phyloP scores from a whole-genome alignment of 2,888 invertebrate species.

The Thyatira batis region DNA sequence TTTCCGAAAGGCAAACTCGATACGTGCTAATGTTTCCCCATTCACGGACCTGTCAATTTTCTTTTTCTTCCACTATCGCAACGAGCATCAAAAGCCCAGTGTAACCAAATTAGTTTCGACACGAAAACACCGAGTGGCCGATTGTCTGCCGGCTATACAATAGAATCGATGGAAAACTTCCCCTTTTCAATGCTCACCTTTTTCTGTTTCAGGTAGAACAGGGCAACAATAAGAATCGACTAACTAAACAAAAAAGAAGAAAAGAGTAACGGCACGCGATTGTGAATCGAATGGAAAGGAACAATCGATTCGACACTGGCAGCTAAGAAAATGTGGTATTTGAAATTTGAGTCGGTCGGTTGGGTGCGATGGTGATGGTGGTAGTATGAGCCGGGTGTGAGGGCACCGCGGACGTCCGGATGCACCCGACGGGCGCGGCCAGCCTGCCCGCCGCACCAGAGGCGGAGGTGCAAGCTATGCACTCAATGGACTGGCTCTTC shows the following conservation, averaged over 20 bases:
- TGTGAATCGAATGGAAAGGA: constrained; percentile 46
- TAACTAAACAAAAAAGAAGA: constrained; percentile 35
- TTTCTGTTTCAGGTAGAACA: constrained; percentile 73
- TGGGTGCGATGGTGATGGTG: constrained; percentile 40
- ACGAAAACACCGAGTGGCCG: constrained; percentile 72
- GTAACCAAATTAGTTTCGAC: constrained; percentile 80
- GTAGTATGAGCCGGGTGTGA: constrained; percentile 67
- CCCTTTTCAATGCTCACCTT: constrained; percentile 66
- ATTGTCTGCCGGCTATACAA: constrained; percentile 68
- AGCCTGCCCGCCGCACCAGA: constrained; percentile 90
- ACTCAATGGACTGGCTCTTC: constrained; percentile 98
- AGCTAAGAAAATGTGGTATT: constrained; percentile 42
- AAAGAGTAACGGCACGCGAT: constrained; percentile 46
- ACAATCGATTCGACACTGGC: constrained; percentile 53
- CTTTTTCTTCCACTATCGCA: constrained; percentile 68
- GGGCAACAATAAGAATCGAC: constrained; percentile 60
- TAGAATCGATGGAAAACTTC: constrained; percentile 71
- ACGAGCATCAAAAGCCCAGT: constrained; percentile 57
- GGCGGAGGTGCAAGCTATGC: constrained; percentile 96
- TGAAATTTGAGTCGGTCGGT: constrained; percentile 32
- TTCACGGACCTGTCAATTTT: constrained; percentile 66
- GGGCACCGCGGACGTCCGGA: constrained; percentile 78
- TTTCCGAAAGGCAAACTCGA: not conserved
- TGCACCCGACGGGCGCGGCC: constrained; percentile 89
- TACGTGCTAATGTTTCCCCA: constrained; percentile 8